These are phyloP conservation scores for Drosophila acutilabella DNA, from an alignment of 2,888 invertebrate genomes.

Conservation along the genomic window DNA sequence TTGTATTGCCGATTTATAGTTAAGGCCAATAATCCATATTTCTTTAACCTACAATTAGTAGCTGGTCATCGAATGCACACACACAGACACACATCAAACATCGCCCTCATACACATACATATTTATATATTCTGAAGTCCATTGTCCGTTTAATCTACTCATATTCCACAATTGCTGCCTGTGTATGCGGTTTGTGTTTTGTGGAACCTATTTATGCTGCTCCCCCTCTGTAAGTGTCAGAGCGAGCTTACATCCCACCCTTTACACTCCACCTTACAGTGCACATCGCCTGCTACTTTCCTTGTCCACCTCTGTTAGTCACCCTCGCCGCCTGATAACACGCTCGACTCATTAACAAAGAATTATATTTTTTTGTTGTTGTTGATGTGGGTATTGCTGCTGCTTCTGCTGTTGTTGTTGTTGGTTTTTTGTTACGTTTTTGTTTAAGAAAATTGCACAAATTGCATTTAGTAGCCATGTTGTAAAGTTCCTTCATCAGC, in stretches of 20 bases:
- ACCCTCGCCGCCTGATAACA: slow-evolving; percentile 56
- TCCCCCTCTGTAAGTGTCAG: slow-evolving; percentile 9
- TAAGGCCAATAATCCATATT: slow-evolving; percentile 21
- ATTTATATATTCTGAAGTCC: slow-evolving; percentile 23
- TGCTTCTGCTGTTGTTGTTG: slow-evolving; percentile 20
- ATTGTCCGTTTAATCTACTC: slow-evolving; percentile 46
- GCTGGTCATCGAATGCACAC: slow-evolving; percentile 15
- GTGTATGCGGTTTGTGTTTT: background rate
- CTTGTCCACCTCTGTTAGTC: slow-evolving; percentile 26
- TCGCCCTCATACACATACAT: background rate
- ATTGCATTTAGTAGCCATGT: slow-evolving; percentile 62
- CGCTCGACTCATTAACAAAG: slow-evolving; percentile 60
- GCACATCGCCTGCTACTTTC: background rate
- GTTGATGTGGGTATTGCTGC: slow-evolving; percentile 23
- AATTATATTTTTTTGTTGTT: slow-evolving; percentile 43
- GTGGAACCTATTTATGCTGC: slow-evolving; percentile 36
- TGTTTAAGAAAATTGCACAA: slow-evolving; percentile 75
- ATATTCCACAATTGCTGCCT: slow-evolving; percentile 23
- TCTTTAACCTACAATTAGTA: slow-evolving; percentile 3
- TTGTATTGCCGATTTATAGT: slow-evolving; percentile 15
- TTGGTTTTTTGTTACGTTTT: slow-evolving; percentile 26
- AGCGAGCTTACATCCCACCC: slow-evolving; percentile 6
- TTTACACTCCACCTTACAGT: background rate
- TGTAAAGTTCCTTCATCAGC: slow-evolving; percentile 71
- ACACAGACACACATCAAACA: background rate